Percentiles rank a stretch among this genome's conserved stretches.
Evolutionary conservation across 2,888 invertebrate genomes (phyloP).

Genomic region (Antitype chi): DNA sequence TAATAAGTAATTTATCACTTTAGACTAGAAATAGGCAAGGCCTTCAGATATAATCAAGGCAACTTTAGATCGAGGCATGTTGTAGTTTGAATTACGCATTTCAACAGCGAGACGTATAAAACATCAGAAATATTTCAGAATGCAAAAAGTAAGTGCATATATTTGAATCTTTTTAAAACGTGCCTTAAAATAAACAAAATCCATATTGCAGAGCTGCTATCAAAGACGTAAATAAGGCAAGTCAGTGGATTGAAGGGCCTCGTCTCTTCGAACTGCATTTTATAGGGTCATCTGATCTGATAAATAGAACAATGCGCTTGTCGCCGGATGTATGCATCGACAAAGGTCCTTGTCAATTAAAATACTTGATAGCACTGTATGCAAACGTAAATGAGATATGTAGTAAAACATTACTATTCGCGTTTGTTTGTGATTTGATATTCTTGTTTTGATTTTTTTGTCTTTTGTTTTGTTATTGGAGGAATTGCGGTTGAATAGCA

Average conservation of each 20-base stretch:
- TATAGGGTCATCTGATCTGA: constrained; percentile 84
- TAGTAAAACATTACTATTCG: constrained; percentile 55
- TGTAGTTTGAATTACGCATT: background rate
- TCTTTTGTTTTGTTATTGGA: constrained; percentile 18
- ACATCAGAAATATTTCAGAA: background rate
- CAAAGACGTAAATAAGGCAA: constrained; percentile 69
- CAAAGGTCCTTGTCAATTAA: constrained; percentile 87
- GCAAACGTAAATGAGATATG: constrained; percentile 73
- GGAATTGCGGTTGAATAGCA: background rate
- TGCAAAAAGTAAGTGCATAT: background rate
- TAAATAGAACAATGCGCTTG: constrained; percentile 81
- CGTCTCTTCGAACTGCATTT: constrained; percentile 75
- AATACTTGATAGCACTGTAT: constrained; percentile 79
- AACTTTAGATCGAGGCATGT: background rate
- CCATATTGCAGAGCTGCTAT: constrained; percentile 69
- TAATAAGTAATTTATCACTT: background rate
- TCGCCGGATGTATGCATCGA: constrained; percentile 81
- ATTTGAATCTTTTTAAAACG: background rate
- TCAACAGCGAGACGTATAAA: background rate
- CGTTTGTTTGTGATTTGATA: constrained; percentile 59
- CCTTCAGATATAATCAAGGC: constrained; percentile 1
- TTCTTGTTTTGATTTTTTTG: constrained; percentile 32
- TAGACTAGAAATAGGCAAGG: background rate
- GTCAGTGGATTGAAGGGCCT: constrained; percentile 75
- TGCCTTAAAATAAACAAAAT: constrained; percentile 77